phyloP scores from a whole-genome alignment of 30 jellyfish, hydroid and myxozoan species.

The Turritopsis rubra region DNA sequence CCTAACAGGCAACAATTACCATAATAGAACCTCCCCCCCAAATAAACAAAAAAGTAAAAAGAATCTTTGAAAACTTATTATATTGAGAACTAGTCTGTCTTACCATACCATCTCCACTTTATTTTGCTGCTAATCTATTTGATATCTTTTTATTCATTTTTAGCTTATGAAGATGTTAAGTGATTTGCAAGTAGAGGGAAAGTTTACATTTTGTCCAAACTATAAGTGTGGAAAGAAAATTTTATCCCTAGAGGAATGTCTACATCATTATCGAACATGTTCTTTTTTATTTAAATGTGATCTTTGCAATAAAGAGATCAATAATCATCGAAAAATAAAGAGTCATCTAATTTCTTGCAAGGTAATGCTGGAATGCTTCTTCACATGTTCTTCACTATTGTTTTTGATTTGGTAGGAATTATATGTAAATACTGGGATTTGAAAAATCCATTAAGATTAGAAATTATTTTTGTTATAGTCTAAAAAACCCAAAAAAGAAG shows the following conservation, averaged over 20 bases:
- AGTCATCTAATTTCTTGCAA: constrained; percentile 7
- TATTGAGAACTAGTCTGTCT: neutral
- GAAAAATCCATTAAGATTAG: too few species aligned
- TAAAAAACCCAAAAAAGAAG: neutral
- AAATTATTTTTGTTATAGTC: too few species aligned
- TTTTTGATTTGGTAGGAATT: too few species aligned
- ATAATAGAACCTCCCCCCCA: too few species aligned
- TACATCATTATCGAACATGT: constrained; percentile 30
- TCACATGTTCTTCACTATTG: constrained; percentile 1
- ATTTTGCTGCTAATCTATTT: too few species aligned
- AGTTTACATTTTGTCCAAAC: constrained; percentile 17
- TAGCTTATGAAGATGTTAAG: constrained; percentile 9
- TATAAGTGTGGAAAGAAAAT: constrained; percentile 23
- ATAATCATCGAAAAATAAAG: constrained; percentile 1
- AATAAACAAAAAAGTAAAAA: too few species aligned
- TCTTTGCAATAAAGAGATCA: constrained; percentile 16
- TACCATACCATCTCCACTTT: too few species aligned
- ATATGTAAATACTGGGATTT: too few species aligned
- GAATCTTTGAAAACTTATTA: neutral
- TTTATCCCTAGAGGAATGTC: constrained; percentile 13
- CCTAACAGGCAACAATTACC: too few species aligned
- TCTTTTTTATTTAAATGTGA: constrained; percentile 24
- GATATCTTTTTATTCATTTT: neutral
- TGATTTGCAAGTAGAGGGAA: constrained; percentile 6
- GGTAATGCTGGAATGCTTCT: neutral